A percentile compares a stretch with the other conserved stretches of the same genome.
These are phyloP conservation scores for Onychomys arenicola DNA, from an alignment of 2,797 vertebrate genomes.

Conservation along the genomic window DNA sequence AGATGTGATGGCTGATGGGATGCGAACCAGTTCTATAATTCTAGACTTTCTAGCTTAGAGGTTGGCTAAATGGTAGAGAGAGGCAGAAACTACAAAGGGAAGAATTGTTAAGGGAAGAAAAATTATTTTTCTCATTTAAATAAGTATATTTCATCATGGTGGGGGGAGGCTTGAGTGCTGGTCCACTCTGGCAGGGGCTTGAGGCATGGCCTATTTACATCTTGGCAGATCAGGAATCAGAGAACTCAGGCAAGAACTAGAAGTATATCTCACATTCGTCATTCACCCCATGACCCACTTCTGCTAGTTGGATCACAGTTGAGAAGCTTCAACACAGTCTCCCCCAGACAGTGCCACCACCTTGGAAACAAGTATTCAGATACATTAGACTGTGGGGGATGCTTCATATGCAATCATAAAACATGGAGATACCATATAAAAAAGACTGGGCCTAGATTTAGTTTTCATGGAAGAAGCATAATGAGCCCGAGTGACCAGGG, in stretches of 20 bases:
- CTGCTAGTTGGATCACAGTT: not conserved
- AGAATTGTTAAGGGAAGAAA: not conserved
- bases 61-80: not conserved
- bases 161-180: fast-evolving
- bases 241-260: not conserved
- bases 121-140: not conserved
- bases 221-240: not conserved
- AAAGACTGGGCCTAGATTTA: not conserved
- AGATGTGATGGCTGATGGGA: too few species aligned
- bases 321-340: not conserved
- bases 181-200: not conserved
- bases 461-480: not conserved
- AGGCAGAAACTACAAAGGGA: not conserved
- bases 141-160: too few species aligned
- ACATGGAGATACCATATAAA: not conserved
- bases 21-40: not conserved
- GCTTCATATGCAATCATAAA: not conserved
- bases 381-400: not conserved
- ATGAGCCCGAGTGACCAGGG: not conserved
- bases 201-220: not conserved
- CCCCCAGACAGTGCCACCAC: not conserved
- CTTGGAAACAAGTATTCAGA: not conserved
- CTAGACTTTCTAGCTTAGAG: not conserved
- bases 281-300: not conserved
- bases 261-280: not conserved